Conservation (phyloP, 1,140 invertebrate genomes). For the Lucilia sericata region DNA sequence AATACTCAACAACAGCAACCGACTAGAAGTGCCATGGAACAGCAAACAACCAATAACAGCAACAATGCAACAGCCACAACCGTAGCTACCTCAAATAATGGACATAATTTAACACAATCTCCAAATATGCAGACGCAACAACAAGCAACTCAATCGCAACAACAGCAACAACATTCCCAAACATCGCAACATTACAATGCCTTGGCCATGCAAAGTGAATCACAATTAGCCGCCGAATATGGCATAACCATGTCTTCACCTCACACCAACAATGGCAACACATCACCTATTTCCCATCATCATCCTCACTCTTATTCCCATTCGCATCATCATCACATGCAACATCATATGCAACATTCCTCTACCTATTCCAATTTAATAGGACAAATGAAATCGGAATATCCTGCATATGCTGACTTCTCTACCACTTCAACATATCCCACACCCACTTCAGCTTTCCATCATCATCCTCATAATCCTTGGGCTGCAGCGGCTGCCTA, state of each 20-base stretch:
- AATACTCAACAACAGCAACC: constrained; percentile 46
- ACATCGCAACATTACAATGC: constrained; percentile 56
- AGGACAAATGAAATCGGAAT: constrained; percentile 61
- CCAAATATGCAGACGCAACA: constrained; percentile 16
- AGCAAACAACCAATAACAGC: constrained; percentile 38
- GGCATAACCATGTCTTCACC: constrained; percentile 59
- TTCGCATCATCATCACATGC: background rate
- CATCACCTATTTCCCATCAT: constrained; percentile 29
- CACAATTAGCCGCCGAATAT: constrained; percentile 61
- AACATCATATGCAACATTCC: constrained; percentile 22
- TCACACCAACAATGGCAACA: background rate
- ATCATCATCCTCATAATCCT: constrained; percentile 59
- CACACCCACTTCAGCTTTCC: constrained; percentile 44
- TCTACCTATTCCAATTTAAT: constrained; percentile 49
- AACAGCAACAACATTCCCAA: constrained; percentile 48
- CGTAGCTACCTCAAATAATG: constrained; percentile 23
- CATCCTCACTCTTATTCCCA: constrained; percentile 30
- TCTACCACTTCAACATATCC: constrained; percentile 52
- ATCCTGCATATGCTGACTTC: constrained; percentile 60
- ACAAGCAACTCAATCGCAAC: constrained; percentile 41
- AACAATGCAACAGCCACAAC: constrained; percentile 44
- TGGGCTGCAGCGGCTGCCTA: constrained; percentile 57
- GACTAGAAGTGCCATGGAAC: background rate
- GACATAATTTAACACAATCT: background rate
- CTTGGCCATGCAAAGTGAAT: constrained; percentile 62